Base-by-base conservation (phyloP, 2,888 invertebrate genomes). In the Cheilosia urbana region DNA sequence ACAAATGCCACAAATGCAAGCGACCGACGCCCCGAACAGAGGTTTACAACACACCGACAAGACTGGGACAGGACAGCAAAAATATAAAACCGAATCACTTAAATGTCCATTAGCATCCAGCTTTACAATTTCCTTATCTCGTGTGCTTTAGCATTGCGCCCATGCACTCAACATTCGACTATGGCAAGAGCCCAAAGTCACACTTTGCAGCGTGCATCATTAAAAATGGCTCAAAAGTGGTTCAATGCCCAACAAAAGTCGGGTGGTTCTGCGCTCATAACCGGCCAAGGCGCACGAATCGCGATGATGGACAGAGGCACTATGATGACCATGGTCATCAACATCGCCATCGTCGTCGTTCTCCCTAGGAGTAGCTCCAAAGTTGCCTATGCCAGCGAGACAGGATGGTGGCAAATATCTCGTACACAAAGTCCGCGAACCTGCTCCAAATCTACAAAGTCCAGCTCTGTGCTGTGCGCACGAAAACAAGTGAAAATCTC, bases 21-120 rank as follows among this genome's bases (percentile, higher is more conserved):
- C 7, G 27, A 24, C 24, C 21, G 15, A 37, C 40, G 27, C 58
- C 21, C 24, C n/a, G 30, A 24, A 37, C 19, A 27, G 40, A 47
- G 49, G 42, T 57, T 30, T 24, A 47, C 30, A 27, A 2, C 51
- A 45, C 34, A 57, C 24, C 6, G 27, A 37, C 19, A 71, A 34
- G 21, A 13, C n/a, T 15, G 2, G 5, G 21, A 13, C n/a, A 19
- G 2, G 5, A 51, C 40, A 62, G 34, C 6, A 7, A 15, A 37
- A 34, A 15, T 72, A 60, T 72, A 75, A 84, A 81, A 85, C 71
- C 76, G 85, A 85, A 85, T 85, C 85, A 85, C 85, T 85, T 85
- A 85, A 85, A 77, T 81, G 81, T 85, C 85, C 85, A 85, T 85
- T 85, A 85, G 81, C 81, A 85, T 81, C 47, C 85, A 71, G 66